Conservation (phyloP, 1,140 invertebrate species). For the Metaphire vulgaris region DNA sequence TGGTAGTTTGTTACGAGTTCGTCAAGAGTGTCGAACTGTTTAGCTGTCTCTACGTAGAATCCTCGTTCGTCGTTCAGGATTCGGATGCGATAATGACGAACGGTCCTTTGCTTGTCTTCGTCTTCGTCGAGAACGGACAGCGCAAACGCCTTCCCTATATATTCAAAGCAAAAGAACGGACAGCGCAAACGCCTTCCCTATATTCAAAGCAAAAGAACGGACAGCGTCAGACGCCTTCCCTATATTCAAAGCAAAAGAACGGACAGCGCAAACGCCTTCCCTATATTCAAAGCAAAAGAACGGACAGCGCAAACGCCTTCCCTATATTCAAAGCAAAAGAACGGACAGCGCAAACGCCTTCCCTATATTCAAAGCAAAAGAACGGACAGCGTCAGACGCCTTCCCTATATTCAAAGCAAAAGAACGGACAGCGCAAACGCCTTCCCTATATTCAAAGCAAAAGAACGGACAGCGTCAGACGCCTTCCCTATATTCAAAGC, state of each 20-base stretch:
- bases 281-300: too few species aligned
- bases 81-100: slow-evolving; percentile 95
- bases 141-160: slow-evolving; percentile 72
- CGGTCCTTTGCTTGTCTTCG: slow-evolving; percentile 80
- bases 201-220: slow-evolving; percentile 47
- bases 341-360: too few species aligned
- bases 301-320: too few species aligned
- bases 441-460: slow-evolving; percentile 59
- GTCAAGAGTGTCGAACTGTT: slow-evolving; percentile 81
- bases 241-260: not conserved
- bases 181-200: slow-evolving; percentile 72
- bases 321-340: too few species aligned
- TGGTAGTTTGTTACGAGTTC: slow-evolving; percentile 88
- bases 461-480: slow-evolving; percentile 67
- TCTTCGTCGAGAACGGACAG: slow-evolving; percentile 95
- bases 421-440: slow-evolving; percentile 85
- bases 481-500: slow-evolving; percentile 59
- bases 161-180: slow-evolving; percentile 51
- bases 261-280: too few species aligned
- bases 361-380: too few species aligned
- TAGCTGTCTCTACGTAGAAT: slow-evolving; percentile 76
- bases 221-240: slow-evolving; percentile 57
- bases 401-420: too few species aligned
- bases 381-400: too few species aligned
- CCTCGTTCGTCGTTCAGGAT: slow-evolving; percentile 88